phyloP scores from a whole-genome alignment of 2,113 vertebrate genomes.

The Prinia subflava region DNA sequence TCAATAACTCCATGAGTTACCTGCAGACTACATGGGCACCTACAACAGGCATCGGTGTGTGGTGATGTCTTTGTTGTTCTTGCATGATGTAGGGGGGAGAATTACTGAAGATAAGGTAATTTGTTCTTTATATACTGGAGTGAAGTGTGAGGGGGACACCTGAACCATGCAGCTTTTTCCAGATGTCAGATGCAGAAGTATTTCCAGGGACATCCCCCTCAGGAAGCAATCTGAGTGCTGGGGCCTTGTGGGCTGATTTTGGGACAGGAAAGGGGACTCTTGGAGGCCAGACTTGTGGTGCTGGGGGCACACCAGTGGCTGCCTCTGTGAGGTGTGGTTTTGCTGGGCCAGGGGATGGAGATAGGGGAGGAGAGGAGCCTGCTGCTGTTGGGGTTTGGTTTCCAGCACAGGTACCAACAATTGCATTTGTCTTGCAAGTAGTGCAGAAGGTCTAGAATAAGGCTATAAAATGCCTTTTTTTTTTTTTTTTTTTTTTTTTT shows the following conservation, averaged over 20 bases:
- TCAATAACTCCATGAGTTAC: neutral
- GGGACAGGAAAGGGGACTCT: too few species aligned
- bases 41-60: neutral
- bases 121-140: neutral
- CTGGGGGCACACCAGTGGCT: neutral
- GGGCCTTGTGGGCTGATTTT: neutral
- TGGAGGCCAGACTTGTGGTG: fast-evolving
- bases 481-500: too few species aligned
- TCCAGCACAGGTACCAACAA: neutral
- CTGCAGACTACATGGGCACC: neutral
- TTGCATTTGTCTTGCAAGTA: neutral
- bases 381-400: neutral
- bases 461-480: neutral
- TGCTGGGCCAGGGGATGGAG: neutral
- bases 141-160: neutral
- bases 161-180: neutral
- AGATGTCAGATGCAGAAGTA: neutral
- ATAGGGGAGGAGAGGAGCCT: too few species aligned
- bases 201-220: neutral
- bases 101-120: neutral
- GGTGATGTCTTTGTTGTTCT: neutral
- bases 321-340: neutral
- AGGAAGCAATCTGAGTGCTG: neutral
- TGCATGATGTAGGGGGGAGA: neutral
- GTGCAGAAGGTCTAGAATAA: neutral